Evolutionary conservation across 2,888 invertebrate species (phyloP), one percentile per base, ranked within the genome.

Genomic region (Tridacna gigas): DNA sequence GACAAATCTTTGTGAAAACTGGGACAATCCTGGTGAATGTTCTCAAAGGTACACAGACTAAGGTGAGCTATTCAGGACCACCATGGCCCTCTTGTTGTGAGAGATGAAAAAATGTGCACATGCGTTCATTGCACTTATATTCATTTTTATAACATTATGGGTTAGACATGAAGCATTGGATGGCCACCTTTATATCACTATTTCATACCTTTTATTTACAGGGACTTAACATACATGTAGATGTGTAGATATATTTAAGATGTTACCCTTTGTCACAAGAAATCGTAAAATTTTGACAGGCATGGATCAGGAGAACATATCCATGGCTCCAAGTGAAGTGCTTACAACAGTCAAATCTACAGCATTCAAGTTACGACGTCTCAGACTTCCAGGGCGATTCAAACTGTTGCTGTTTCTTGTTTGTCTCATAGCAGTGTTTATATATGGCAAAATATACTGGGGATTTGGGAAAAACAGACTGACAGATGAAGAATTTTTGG

Each of bases 401-500:
- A 71, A 71, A n/a, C 22, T 71, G 4, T 7, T 71, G 48, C 13
- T 71, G 11, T 71, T 71, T 26, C 7, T 71, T 20, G 15, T 71
- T 7, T 51, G 71, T 51, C n/a, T 71, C 25, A 28, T 88, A 22
- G 79, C 86, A 20, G 1, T 91, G 15, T 85, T 85, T 71, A 28
- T 89, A n/a, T 91, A 88, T 82, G 87, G 86, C 12, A 83, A 69
- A n/a, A 60, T 89, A 56, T 86, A 82, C 51, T 77, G 80, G 65
- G 75, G 84, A 9, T 75, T 90, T 63, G 80, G 88, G 7, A 79
- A 80, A 28, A 92, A 92, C 67, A 82, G 90, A 56, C 83, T 93
- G 28, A 86, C 82, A 48, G 90, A 92, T 66, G 91, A 91, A 45
- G 80, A 83, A 25, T 93, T 94, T 80, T 79, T 93, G 12, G 94